A percentile compares a stretch with the other conserved stretches of the same genome.
Conservation (phyloP, 2,113 vertebrate species). For the Potamarius usumacintae region DNA sequence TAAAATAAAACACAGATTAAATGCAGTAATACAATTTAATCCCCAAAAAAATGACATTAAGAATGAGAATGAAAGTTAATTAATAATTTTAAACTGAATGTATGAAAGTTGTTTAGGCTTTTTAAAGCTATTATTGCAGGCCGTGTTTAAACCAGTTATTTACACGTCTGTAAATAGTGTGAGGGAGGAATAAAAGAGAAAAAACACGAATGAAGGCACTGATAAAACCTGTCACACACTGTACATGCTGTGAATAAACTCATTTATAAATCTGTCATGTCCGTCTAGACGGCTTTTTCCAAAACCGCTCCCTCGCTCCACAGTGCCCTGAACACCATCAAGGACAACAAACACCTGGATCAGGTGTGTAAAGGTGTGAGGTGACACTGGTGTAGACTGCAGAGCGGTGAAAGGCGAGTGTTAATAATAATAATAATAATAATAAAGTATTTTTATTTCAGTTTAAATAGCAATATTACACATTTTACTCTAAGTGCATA, state of each 20-base stretch:
- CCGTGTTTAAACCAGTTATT: neutral
- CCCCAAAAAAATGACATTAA: neutral
- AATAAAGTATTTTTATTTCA: neutral
- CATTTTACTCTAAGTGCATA: too few relatives aligned
- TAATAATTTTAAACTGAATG: neutral
- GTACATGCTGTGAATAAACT: slow-evolving; percentile 7
- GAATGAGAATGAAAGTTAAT: neutral
- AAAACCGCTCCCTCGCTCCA: neutral
- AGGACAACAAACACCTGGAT: slow-evolving; percentile 16
- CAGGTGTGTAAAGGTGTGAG: neutral
- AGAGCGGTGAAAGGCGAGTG: neutral
- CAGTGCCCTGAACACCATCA: neutral
- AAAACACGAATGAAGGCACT: neutral
- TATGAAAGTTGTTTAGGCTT: neutral
- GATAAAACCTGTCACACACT: slow-evolving; percentile 18
- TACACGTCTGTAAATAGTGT: neutral
- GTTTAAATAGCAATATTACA: too few relatives aligned
- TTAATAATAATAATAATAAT: neutral
- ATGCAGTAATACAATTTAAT: neutral
- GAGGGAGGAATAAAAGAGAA: slow-evolving; percentile 16
- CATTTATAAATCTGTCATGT: slow-evolving; percentile 23
- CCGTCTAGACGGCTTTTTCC: neutral
- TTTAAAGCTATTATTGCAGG: neutral
- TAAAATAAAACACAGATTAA: neutral
- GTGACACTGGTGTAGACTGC: neutral